Conservation (phyloP, 2,888 invertebrate species). For the Andrena minutula region DNA sequence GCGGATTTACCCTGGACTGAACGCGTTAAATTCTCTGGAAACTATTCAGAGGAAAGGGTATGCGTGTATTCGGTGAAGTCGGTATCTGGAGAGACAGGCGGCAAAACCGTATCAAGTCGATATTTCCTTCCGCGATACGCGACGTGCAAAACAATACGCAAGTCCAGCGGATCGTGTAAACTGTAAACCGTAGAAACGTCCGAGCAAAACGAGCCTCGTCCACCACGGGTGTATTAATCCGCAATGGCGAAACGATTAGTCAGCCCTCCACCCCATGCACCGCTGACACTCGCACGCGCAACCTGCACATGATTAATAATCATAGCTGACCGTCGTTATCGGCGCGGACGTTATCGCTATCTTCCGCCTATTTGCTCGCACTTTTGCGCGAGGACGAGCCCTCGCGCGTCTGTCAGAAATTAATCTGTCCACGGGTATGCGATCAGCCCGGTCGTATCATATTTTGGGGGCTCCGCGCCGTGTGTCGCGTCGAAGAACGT, state of each 20-base stretch:
- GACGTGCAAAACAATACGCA: slow-evolving; percentile 47
- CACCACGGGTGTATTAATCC: slow-evolving; percentile 79
- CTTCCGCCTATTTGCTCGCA: slow-evolving; percentile 65
- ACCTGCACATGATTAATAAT: slow-evolving; percentile 84
- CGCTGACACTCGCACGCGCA: slow-evolving; percentile 84
- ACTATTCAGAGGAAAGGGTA: background rate
- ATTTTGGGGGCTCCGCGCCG: background rate
- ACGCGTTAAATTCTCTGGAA: background rate
- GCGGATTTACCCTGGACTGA: background rate
- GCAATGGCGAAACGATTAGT: slow-evolving; percentile 84
- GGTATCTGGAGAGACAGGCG: background rate
- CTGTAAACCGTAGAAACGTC: slow-evolving; percentile 18
- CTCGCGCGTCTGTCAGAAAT: slow-evolving; percentile 52
- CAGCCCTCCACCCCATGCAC: slow-evolving; percentile 73
- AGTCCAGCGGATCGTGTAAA: background rate
- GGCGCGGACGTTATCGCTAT: slow-evolving; percentile 71
- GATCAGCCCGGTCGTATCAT: background rate
- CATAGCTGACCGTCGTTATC: slow-evolving; percentile 70
- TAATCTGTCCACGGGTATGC: slow-evolving; percentile 27
- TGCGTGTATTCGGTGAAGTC: background rate
- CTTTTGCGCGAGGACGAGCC: slow-evolving; percentile 50
- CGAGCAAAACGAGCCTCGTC: slow-evolving; percentile 55
- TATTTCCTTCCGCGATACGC: slow-evolving; percentile 1
- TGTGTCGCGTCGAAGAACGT: too few species aligned
- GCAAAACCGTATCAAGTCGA: slow-evolving; percentile 39